phyloP scores from a whole-genome alignment of 1,140 invertebrate species.

The Drosophila persimilis region DNA sequence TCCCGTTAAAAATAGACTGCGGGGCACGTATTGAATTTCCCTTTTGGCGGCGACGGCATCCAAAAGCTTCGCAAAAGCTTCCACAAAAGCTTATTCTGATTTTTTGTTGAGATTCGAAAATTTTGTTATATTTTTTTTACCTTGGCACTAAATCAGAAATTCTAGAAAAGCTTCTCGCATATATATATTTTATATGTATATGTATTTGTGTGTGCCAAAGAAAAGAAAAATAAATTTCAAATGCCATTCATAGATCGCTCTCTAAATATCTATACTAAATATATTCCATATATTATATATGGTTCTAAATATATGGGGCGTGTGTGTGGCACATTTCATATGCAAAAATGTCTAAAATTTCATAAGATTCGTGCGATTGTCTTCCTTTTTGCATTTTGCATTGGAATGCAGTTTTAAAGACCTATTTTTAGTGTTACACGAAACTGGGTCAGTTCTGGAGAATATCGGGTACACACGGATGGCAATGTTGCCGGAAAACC shows the following conservation, averaged over 20 bases:
- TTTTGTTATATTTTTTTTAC: conserved; percentile 48
- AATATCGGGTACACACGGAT: background rate
- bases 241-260: conserved; percentile 25
- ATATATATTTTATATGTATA: conserved; percentile 13
- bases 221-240: conserved; percentile 26
- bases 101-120: conserved; percentile 28
- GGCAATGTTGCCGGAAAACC: too few relatives aligned
- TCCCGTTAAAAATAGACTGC: conserved; percentile 36
- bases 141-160: conserved; percentile 71
- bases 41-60: conserved; percentile 11
- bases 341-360: conserved; percentile 5
- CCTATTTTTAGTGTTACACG: conserved; percentile 21
- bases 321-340: background rate
- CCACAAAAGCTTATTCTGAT: conserved; percentile 34
- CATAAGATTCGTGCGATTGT: background rate
- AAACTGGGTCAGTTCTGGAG: conserved; percentile 31
- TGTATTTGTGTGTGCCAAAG: conserved; percentile 9
- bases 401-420: conserved; percentile 9
- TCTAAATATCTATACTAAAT: conserved; percentile 6
- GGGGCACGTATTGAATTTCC: conserved; percentile 50
- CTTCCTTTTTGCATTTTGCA: conserved; percentile 1
- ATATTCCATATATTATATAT: conserved; percentile 9
- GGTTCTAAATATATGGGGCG: background rate
- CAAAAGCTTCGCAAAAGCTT: conserved; percentile 32
- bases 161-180: conserved; percentile 14